Evolutionary conservation across 2,113 vertebrate species (phyloP).

Genomic region (Copsychus sechellarum): DNA sequence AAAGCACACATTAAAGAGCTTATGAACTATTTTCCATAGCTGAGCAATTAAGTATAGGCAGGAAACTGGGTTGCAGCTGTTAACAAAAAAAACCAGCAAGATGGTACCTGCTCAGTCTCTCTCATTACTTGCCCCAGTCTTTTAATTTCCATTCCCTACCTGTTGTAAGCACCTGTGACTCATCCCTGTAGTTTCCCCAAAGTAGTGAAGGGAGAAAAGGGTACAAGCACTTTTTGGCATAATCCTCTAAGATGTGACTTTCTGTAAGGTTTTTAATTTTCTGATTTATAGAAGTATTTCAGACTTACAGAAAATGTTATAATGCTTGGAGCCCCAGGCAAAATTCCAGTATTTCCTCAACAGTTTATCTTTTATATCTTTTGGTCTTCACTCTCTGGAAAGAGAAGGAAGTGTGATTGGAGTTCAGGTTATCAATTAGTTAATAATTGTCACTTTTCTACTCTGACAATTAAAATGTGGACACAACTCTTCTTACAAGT

Average conservation of each 20-base stretch:
- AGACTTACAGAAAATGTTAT: not conserved
- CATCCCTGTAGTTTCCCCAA: not conserved
- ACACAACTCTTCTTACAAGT: not conserved
- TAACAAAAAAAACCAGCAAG: not conserved
- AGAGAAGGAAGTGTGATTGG: not conserved
- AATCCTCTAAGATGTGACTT: not conserved
- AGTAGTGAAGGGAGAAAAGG: not conserved
- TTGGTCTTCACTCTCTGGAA: not conserved
- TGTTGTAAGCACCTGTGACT: not conserved
- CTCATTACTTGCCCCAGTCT: not conserved
- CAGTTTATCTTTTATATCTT: not conserved
- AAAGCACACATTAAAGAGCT: not conserved
- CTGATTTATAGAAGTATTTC: not conserved
- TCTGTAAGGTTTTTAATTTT: not conserved
- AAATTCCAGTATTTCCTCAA: not conserved
- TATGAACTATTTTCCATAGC: not conserved
- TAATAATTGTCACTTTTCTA: not conserved
- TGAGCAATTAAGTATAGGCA: not conserved
- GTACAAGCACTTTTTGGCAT: not conserved
- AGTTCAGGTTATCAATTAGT: not conserved
- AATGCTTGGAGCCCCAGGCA: not conserved
- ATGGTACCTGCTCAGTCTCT: not conserved
- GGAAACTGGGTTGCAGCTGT: not conserved
- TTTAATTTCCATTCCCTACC: not conserved
- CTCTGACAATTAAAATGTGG: constrained; percentile 9